Base-by-base conservation (phyloP, 2,113 vertebrate genomes). In the Tylochromis polylepis region DNA sequence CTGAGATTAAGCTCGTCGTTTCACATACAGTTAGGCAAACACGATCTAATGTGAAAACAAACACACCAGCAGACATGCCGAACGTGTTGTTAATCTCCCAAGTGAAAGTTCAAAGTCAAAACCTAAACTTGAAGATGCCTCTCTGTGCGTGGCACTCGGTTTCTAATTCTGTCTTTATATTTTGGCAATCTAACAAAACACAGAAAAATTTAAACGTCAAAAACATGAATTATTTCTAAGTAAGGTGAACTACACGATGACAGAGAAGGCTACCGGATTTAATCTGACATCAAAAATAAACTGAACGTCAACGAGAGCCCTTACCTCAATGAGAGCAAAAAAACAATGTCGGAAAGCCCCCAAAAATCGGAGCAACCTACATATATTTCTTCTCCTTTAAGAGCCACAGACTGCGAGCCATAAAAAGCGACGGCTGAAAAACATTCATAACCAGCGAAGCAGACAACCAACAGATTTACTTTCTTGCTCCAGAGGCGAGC, bases 381-480 rank as follows among this genome's bases (percentile, higher is more conserved):
- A 90, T 65, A 15, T 60, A 93, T 88, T 89, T 94, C 84, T 93
- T 83, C 89, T 94, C 89, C 94, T 96, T 95, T 93, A 94, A 96
- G 90, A 93, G 93, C 88, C 91, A 89, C 88, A 79, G 90, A 93
- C 90, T 60, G 87, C 24, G 49, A 95, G 92, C 93, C 93, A 90
- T 91, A 92, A 95, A 95, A 92, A 95, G 93, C 91, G 22, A 79
- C 94, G 88, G 90, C 94, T 94, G 94, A 93, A 94, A 96, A 96
- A 96, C 96, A 95, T 95, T 95, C 94, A 96, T 90, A 95, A 94
- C 85, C 95, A 95, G 91, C 89, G 88, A 91, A 95, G 93, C 95
- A 95, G 94, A 95, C 94, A 91, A 94, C 87, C 94, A 95, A 88
- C 95, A 95, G 94, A 95, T 96, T 96, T 96, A 97, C 96, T 97